A percentile compares a stretch with the other conserved stretches of the same genome.
These are phyloP conservation scores for Ptychoptera albimana DNA, from an alignment of 2,888 invertebrate species.

Conservation along the genomic window DNA sequence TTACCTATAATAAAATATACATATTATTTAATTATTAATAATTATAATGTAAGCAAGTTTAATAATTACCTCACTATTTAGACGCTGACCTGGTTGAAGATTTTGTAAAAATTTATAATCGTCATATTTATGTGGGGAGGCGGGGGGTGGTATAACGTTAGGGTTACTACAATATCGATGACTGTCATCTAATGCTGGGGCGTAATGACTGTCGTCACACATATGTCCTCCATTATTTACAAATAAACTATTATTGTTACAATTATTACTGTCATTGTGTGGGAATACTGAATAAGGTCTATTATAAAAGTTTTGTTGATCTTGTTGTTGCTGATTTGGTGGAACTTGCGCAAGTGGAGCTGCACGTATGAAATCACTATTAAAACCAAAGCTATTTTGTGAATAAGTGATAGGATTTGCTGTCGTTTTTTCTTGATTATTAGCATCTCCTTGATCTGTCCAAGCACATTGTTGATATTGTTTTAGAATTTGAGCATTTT, in stretches of 20 bases:
- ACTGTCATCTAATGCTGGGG: background rate
- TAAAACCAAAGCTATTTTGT: slow-evolving; percentile 5
- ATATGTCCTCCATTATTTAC: background rate
- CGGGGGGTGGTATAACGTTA: background rate
- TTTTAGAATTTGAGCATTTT: slow-evolving; percentile 20
- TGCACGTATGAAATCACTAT: slow-evolving; percentile 6
- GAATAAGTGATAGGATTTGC: background rate
- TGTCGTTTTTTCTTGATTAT: background rate
- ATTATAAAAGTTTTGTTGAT: background rate
- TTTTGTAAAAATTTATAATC: slow-evolving; percentile 28
- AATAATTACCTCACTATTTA: slow-evolving; percentile 27
- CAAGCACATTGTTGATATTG: slow-evolving; percentile 13
- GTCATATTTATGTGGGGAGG: slow-evolving; percentile 22
- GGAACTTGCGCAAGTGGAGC: background rate
- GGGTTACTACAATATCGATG: background rate
- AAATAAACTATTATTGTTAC: background rate
- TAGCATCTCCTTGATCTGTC: background rate
- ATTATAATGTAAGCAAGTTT: background rate
- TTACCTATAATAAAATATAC: slow-evolving; percentile 18
- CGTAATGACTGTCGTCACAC: background rate
- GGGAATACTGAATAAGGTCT: background rate
- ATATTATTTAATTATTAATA: background rate
- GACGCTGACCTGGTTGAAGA: slow-evolving; percentile 30
- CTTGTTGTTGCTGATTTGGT: background rate
- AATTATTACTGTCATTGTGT: background rate